Conservation (phyloP, 2,888 invertebrate genomes). For the Dexiosoma caninum region DNA sequence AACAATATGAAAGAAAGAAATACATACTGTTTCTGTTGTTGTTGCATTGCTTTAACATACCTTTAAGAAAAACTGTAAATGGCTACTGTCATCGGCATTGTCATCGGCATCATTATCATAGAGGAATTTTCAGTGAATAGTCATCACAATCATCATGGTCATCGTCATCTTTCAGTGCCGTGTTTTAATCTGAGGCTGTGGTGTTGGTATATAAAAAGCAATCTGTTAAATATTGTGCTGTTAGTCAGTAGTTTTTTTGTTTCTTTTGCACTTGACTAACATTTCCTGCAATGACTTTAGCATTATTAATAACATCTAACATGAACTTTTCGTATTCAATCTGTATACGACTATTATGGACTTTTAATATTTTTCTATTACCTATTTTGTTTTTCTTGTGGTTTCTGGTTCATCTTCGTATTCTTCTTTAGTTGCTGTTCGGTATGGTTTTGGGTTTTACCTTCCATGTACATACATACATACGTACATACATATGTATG, state of each 20-base stretch:
- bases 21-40: background rate
- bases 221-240: slow-evolving; percentile 32
- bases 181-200: slow-evolving; percentile 18
- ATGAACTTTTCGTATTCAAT: slow-evolving; percentile 17
- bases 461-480: too few relatives aligned
- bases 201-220: too few relatives aligned
- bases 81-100: slow-evolving; percentile 13
- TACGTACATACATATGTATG: too few relatives aligned
- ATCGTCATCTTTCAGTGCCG: background rate
- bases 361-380: slow-evolving; percentile 20
- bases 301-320: slow-evolving; percentile 16
- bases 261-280: slow-evolving; percentile 16
- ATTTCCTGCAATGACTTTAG: slow-evolving; percentile 8
- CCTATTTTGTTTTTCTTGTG: background rate
- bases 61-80: slow-evolving; percentile 21
- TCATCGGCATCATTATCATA: slow-evolving; percentile 18
- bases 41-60: background rate
- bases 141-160: background rate
- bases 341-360: slow-evolving; percentile 36
- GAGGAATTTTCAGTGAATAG: slow-evolving; percentile 33
- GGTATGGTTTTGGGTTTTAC: slow-evolving; percentile 15
- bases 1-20: slow-evolving; percentile 3
- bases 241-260: too few relatives aligned
- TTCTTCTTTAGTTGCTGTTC: slow-evolving; percentile 13
- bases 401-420: slow-evolving; percentile 3